Evolutionary conservation across 2,797 vertebrate species (phyloP).

Genomic region (Mormyrus hasselquistii): DNA sequence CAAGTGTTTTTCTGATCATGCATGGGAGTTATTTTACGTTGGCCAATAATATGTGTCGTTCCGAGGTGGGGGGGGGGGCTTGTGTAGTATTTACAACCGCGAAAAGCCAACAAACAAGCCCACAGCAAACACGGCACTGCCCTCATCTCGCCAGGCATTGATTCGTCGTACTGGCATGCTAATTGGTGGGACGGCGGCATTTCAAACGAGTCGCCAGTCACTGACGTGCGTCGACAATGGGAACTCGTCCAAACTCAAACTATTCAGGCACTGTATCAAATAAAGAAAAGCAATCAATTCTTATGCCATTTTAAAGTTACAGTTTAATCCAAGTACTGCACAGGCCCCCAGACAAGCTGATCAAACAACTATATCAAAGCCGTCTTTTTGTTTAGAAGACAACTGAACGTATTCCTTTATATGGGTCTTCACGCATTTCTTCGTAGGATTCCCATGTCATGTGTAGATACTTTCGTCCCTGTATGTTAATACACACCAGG

Average conservation of each 20-base stretch:
- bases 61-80: background rate
- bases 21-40: conserved; percentile 14
- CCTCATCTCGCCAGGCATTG: conserved; percentile 1
- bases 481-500: background rate
- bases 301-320: background rate
- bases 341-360: background rate
- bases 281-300: background rate
- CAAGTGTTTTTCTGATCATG: conserved; percentile 33
- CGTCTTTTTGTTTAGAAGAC: background rate
- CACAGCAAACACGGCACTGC: conserved; percentile 10
- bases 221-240: background rate
- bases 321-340: background rate
- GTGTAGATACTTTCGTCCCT: background rate
- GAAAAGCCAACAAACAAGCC: conserved; percentile 25
- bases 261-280: background rate
- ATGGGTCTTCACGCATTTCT: background rate
- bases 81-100: conserved; percentile 1
- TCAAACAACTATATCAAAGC: background rate
- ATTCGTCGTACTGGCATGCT: conserved; percentile 25
- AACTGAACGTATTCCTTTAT: background rate
- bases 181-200: background rate
- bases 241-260: background rate
- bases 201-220: background rate
- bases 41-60: background rate
- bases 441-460: background rate